Evolutionary conservation across 35 echinoderm and acorn worm genomes (phyloP), one percentile per base, ranked within the genome.

Genomic region (Holothuria glaberrima): DNA sequence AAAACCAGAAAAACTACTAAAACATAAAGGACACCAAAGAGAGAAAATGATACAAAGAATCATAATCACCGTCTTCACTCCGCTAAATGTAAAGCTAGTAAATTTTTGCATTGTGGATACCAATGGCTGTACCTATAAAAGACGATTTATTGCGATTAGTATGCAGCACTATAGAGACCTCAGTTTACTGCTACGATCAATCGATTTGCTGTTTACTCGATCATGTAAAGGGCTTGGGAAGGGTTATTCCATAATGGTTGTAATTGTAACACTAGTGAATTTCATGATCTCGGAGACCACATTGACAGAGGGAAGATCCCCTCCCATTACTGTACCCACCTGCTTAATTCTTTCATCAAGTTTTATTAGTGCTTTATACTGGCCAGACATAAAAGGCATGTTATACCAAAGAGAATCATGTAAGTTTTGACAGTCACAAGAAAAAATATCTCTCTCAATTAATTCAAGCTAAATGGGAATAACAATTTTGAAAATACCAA

Each of bases 261-360:
- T n/a, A 61, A 61, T n/a, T n/a, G n/a, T n/a, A n/a, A 61, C 2
- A 18, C n/a, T 61, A n/a, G 16, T 61, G 58, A 61, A 14, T 18
- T 61, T 61, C 58, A 18, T 61, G 0, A 18, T 61, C 16, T 18
- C 16, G 58, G 16, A 61, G n/a, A 61, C 58, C 16, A n/a, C n/a
- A n/a, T 0, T 61, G 16, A 61, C 58, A 61, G 58, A 61, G 16
- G 16, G n/a, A 14, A 61, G 58, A 61, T 61, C 58, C 58, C n/a
- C 58, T n/a, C 58, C 58, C n/a, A 61, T 18, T 61, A 3, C 58
- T 61, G 16, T 61, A 61, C 58, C n/a, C 58, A 61, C 58, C 58
- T 61, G 58, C 58, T 61, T 61, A 61, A 61, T 61, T 61, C 16
- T 61, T 61, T 61, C n/a, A 61, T 61, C 58, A 61, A 61, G 58